Percentiles rank a stretch among this genome's conserved stretches.
These are phyloP conservation scores for Burhinus oedicnemus DNA, from an alignment of 2,113 vertebrate species.

Conservation along the genomic window DNA sequence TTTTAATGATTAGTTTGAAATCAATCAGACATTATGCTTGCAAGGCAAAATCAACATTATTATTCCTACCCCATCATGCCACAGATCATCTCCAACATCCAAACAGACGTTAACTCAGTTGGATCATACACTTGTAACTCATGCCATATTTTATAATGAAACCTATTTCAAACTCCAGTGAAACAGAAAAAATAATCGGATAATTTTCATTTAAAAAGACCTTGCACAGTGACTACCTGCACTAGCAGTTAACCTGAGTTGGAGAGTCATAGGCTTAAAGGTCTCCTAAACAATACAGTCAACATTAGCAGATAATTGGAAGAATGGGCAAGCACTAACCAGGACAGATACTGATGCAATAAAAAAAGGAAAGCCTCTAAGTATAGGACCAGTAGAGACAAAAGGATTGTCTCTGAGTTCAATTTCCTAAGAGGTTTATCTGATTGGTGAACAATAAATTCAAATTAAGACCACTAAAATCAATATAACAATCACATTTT, in stretches of 20 bases:
- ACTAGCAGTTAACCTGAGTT: neutral
- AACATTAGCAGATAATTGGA: neutral
- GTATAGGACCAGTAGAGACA: neutral
- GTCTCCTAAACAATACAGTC: neutral
- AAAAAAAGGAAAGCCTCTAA: neutral
- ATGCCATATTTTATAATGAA: neutral
- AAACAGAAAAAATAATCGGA: neutral
- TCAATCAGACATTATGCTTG: neutral
- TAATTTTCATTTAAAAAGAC: neutral
- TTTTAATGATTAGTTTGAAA: neutral
- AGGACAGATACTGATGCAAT: neutral
- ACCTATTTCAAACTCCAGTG: neutral
- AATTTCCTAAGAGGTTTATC: slow-evolving; percentile 34
- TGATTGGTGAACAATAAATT: slow-evolving; percentile 54
- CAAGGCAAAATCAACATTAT: neutral
- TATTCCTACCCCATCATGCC: neutral
- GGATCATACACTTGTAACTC: neutral
- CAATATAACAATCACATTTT: slow-evolving; percentile 39
- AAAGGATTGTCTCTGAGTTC: slow-evolving; percentile 33
- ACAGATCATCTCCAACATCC: neutral
- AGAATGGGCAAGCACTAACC: neutral
- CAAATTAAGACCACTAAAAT: slow-evolving; percentile 46
- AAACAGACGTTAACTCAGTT: neutral
- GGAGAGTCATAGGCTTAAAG: neutral
- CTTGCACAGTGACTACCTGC: neutral